Evolutionary conservation across 1,140 invertebrate genomes (phyloP), one percentile per base, ranked within the genome.

Genomic region (Drosophila punjabiensis): DNA sequence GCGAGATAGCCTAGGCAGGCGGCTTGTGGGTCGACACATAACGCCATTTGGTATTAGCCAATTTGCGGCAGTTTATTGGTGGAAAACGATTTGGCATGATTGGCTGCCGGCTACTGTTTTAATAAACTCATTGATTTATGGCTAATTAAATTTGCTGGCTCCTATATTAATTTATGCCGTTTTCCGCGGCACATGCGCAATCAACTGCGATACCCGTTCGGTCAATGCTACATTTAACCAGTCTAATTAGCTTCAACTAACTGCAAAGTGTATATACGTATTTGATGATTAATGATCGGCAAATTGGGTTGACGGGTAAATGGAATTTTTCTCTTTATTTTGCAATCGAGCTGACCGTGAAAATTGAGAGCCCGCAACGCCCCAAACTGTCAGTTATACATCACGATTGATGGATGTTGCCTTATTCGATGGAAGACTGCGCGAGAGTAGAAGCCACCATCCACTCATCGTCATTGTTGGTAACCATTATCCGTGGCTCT

Each of bases 111-210:
- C 86, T 90, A 91, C 86, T 90, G 86, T 90, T 90, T 90, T 87
- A 90, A 90, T 90, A 90, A 90, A 90, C 87, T 86, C 79, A 71
- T 82, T 90, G 87, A 90, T 90, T 90, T 90, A 90, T 91, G 87
- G 65, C 79, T 90, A 90, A 90, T 91, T 90, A 91, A 90, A 91
- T 89, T 90, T 71, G 71, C 75, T 74, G 75, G 76, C 64, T 65
- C 67, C 24, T 24, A 24, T 76, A 89, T 89, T 90, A 82, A 90
- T 89, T 89, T 89, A 82, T 80, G 82, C 82, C 63, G 55, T 79
- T 84, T 77, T 81, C 58, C 70, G 63, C 50, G 64, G 81, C 78
- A 83, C 84, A 88, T 88, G 81, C 63, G 70, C 86, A 88, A 71
- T 71, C 28, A 59, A 39, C 47, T 53, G 53, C 39, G 41, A 70